Evolutionary conservation across 1,140 invertebrate genomes (phyloP).

Genomic region (Globodera rostochiensis): DNA sequence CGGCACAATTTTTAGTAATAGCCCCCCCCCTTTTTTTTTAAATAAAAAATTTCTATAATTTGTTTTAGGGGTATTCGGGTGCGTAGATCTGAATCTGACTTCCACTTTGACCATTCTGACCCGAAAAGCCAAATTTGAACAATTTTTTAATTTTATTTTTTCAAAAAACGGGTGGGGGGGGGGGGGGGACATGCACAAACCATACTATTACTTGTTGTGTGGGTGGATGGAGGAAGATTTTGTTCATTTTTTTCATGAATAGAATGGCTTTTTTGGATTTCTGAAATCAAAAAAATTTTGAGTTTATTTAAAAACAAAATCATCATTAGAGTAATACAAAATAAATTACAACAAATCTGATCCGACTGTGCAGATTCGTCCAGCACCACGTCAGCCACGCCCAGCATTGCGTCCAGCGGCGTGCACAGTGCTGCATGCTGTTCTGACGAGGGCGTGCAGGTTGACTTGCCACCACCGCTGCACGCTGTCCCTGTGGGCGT

Average conservation of each 20-base stretch:
- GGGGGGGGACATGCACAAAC: too few species aligned
- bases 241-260: too few species aligned
- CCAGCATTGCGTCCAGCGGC: not conserved
- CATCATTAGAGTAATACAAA: too few species aligned
- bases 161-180: too few species aligned
- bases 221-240: too few species aligned
- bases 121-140: not conserved
- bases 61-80: not conserved
- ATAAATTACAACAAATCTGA: too few species aligned
- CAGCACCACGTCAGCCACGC: not conserved
- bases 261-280: too few species aligned
- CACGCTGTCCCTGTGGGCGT: not conserved
- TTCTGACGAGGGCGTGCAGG: not conserved
- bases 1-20: too few species aligned
- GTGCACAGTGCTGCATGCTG: not conserved
- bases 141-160: too few species aligned
- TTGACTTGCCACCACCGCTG: not conserved
- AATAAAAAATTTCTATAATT: not conserved
- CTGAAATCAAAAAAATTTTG: too few species aligned
- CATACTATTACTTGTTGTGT: too few species aligned
- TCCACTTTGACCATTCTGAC: not conserved
- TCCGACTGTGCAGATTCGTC: not conserved
- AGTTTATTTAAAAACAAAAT: too few species aligned
- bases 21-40: not conserved
- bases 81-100: not conserved